Evolutionary conservation across 2,113 vertebrate genomes (phyloP), one percentile per base, ranked within the genome.

Genomic region (Ariopsis seemanni): DNA sequence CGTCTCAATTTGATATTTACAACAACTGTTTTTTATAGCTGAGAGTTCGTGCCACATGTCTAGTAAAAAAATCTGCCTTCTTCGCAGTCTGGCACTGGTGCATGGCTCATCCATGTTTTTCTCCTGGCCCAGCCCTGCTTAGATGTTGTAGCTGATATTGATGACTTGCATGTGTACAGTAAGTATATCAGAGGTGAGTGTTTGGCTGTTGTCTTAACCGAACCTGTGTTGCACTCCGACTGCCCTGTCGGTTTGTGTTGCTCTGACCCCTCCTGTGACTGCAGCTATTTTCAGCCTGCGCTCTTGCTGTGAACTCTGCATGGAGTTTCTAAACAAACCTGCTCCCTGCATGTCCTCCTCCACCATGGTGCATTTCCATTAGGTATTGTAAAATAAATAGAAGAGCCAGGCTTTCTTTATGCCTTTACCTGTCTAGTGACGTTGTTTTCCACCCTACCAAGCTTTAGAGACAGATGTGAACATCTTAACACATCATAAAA

Each of bases 201-300:
- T 86, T 89, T 22, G 84, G 87, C 79, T n/a, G 67, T 52, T 71
- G 72, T 72, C 72, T 34, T 83, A 58, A 63, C 50, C 58, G 18
- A 78, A 60, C 65, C 72, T 57, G 27, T 85, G 78, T 86, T 88
- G 52, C 34, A 75, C 48, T 81, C 63, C 18, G 55, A 14, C 71
- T 77, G 53, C 65, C 25, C 84, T 90, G 75, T 89, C 55, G 50
- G 63, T 55, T 62, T 88, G 77, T 83, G 84, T 84, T 69, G 53
- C 81, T 75, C 52, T 86, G 85, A 84, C 88, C 89, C 86, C 87
- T 87, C 89, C 90, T 82, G 87, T 86, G 86, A 87, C 82, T 84
- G 78, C 53, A 52, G 65, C 88, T 92, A 91, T 88, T 91, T 92
- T 89, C 74, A 84, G 88, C 85, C 57, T 67, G 55, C 83, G 42